Conservation (phyloP, 2,113 vertebrate species). For the Poecile atricapillus region DNA sequence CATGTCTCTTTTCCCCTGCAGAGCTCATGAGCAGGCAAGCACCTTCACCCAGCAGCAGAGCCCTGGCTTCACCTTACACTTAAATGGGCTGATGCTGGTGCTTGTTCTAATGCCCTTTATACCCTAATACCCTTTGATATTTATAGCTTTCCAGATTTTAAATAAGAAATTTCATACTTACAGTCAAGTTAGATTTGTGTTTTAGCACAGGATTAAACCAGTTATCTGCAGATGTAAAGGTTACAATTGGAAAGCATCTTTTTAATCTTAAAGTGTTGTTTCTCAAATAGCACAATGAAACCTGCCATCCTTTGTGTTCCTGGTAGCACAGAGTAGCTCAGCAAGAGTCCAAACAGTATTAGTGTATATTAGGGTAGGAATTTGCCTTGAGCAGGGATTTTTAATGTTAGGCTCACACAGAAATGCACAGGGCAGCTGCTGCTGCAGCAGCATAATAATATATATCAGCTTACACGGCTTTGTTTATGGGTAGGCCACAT, state of each 20-base stretch:
- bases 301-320: not conserved
- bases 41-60: not conserved
- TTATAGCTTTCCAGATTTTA: not conserved
- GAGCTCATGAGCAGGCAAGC: not conserved
- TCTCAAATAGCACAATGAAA: not conserved
- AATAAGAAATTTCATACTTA: not conserved
- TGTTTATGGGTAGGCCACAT: not conserved
- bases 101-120: not conserved
- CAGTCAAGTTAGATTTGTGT: not conserved
- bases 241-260: not conserved
- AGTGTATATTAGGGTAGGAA: not conserved
- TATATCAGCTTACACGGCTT: not conserved
- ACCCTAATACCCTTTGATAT: not conserved
- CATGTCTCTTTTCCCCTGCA: not conserved
- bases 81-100: not conserved
- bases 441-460: not conserved
- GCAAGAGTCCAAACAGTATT: not conserved
- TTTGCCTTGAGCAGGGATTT: not conserved
- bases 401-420: not conserved
- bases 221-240: not conserved
- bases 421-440: not conserved
- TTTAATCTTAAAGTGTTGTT: not conserved
- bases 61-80: not conserved
- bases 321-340: not conserved
- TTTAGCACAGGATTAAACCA: not conserved